Conservation (phyloP, 1,140 invertebrate genomes). For the Proctacanthus coquilletti region DNA sequence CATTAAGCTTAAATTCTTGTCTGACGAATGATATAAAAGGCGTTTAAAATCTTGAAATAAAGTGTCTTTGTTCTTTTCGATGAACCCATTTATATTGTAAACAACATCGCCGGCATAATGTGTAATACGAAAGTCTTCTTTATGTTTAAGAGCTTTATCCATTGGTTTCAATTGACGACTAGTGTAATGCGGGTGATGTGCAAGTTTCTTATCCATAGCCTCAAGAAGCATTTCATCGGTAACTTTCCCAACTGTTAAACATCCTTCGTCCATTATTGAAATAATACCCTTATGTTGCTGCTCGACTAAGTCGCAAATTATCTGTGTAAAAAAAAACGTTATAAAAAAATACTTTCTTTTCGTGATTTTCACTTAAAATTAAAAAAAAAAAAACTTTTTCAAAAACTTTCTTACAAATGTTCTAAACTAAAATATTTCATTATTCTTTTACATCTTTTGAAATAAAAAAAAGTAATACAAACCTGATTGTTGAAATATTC, state of each 20-base stretch:
- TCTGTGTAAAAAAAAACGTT: conserved; percentile 16
- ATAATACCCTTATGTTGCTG: conserved; percentile 79
- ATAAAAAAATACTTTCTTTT: background rate
- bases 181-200: conserved; percentile 73
- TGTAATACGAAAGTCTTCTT: conserved; percentile 68
- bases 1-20: conserved; percentile 66
- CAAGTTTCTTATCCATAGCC: conserved; percentile 83
- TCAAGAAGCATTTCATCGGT: conserved; percentile 83
- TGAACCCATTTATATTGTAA: conserved; percentile 76
- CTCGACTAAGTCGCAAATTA: conserved; percentile 88
- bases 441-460: too few relatives aligned
- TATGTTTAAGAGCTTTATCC: conserved; percentile 66
- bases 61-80: conserved; percentile 93
- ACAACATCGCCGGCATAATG: conserved; percentile 96
- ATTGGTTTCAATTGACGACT: conserved; percentile 68
- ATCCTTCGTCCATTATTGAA: conserved; percentile 89
- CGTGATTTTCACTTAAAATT: too few relatives aligned
- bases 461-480: too few relatives aligned
- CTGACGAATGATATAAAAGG: conserved; percentile 66
- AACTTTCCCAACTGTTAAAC: conserved; percentile 84
- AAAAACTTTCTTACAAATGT: too few relatives aligned
- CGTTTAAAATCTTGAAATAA: conserved; percentile 93
- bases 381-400: too few relatives aligned
- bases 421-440: too few relatives aligned
- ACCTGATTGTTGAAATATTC: conserved; percentile 85